A percentile compares a stretch with the other conserved stretches of the same genome.
Evolutionary conservation across 2,113 vertebrate species (phyloP).

Genomic region (Phylloscopus trochiloides): DNA sequence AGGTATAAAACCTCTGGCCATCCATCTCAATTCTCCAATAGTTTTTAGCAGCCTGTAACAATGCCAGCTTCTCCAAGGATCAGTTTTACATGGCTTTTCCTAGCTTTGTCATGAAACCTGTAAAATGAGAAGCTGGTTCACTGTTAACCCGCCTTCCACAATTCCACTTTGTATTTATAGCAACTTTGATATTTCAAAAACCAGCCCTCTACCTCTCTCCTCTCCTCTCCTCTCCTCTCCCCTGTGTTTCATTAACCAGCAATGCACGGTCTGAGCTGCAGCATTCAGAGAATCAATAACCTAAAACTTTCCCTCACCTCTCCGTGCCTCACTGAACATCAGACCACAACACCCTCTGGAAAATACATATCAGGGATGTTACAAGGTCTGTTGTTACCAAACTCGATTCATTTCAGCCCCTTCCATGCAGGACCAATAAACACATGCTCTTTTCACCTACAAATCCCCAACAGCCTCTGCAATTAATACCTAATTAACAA

Average conservation of each 20-base stretch:
- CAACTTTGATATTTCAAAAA: neutral
- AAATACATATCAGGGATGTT: neutral
- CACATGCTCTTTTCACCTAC: conserved; percentile 35
- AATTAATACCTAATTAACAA: conserved; percentile 76
- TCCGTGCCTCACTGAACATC: neutral
- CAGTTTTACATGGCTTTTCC: neutral
- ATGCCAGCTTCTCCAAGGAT: neutral
- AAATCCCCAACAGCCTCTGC: conserved; percentile 35
- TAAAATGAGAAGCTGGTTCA: neutral
- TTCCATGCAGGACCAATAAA: neutral
- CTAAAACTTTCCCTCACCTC: conserved; percentile 43
- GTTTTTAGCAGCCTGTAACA: neutral
- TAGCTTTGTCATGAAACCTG: neutral
- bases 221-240: neutral
- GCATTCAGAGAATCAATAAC: conserved; percentile 31
- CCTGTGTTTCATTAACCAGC: neutral
- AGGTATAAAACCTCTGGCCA: neutral
- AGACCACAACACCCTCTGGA: neutral
- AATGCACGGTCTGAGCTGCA: neutral
- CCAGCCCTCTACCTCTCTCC: neutral
- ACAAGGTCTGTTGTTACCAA: neutral
- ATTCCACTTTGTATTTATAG: neutral
- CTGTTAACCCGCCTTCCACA: neutral
- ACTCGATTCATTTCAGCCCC: neutral
- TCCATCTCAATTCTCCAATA: neutral